phyloP scores from a whole-genome alignment of 2,113 vertebrate species.

The Pangasianodon hypophthalmus region DNA sequence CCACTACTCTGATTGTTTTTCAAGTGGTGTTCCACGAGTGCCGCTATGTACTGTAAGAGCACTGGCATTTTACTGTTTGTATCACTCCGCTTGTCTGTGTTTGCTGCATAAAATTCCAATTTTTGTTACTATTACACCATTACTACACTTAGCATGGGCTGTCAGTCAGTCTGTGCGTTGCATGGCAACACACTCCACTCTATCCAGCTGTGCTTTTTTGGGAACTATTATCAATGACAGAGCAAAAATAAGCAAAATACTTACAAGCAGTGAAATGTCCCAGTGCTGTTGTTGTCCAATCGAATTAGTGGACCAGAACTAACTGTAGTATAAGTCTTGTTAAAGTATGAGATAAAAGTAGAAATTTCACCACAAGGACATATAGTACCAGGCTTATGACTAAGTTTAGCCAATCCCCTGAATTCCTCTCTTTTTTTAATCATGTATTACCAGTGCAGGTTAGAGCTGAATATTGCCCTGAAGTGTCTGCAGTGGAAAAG shows the following conservation, averaged over 20 bases:
- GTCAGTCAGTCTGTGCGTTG: background rate
- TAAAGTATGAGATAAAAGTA: background rate
- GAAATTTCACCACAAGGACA: background rate
- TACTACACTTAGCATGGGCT: background rate
- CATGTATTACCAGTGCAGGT: background rate
- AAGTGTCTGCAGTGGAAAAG: conserved; percentile 16
- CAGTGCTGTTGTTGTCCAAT: background rate
- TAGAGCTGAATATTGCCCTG: conserved; percentile 6
- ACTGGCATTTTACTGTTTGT: background rate
- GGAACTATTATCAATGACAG: background rate
- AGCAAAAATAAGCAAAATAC: background rate
- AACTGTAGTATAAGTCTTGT: background rate
- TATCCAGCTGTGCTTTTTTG: background rate
- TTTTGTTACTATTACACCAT: background rate
- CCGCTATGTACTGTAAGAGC: background rate
- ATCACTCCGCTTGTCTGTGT: background rate
- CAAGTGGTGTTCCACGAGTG: no score
- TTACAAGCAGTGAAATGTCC: background rate
- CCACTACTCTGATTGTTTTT: no score
- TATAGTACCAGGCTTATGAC: background rate
- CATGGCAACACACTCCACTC: background rate
- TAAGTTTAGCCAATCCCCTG: background rate
- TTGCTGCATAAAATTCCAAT: background rate
- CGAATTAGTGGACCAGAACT: background rate
- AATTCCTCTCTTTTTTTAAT: background rate